Evolutionary conservation across 1,140 invertebrate species (phyloP), one percentile per base, ranked within the genome.

Genomic region (Idris sp.): DNA sequence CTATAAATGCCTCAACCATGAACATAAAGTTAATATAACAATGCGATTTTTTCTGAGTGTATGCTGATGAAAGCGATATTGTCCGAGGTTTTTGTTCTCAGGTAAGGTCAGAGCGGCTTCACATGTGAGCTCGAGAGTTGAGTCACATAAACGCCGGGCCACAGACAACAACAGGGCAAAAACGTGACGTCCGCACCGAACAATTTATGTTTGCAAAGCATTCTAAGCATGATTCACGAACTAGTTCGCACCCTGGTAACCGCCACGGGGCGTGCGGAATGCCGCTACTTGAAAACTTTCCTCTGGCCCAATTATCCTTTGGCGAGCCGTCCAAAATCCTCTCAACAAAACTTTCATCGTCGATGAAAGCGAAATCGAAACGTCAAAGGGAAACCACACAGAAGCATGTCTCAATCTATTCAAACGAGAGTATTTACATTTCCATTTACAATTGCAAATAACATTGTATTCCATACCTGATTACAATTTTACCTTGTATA

Each of bases 161-260:
- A 30, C 61, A 59, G 54, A 59, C 61, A n/a, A n/a, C n/a, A n/a
- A 72, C 36, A 38, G 22, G 38, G 36, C 65, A 25, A 46, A 33
- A 18, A 64, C 79, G 80, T 84, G 84, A 84, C 84, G 83, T 84
- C 77, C 78, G 59, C 79, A 74, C 43, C 69, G 48, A 84, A 78
- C 81, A 82, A 86, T 86, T 86, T 85, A 86, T 84, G 84, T 82
- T n/a, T n/a, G n/a, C n/a, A 83, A 84, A 85, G 79, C 78, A 81
- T 81, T 83, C 76, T 80, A 81, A 72, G 77, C 78, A 86, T 87
- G 86, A 87, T 86, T 87, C 86, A 86, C 84, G 81, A 86, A 86
- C 86, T 86, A 86, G 85, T 87, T 86, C 79, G 81, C 78, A 79
- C 82, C 79, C 80, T 85, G 82, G 79, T 58, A 58, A 56, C 41